Base-by-base conservation (phyloP, 2,888 invertebrate species). In the Clostera curtula region DNA sequence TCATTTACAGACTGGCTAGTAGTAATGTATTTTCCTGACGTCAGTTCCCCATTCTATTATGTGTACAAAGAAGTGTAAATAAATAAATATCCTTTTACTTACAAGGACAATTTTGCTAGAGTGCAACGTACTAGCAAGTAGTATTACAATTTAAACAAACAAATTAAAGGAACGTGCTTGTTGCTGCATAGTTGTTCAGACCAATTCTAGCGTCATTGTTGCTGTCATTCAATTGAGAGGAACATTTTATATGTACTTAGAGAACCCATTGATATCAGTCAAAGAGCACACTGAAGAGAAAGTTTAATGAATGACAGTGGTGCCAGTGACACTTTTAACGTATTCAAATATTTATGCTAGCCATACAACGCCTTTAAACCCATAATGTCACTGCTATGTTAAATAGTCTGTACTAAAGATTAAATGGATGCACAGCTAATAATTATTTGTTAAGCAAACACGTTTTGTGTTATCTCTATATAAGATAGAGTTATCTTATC, bases 261-360 rank as follows among this genome's bases (percentile, higher is more conserved):
- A 49, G 41, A 40, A 36, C 43, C 48, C 48, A 52, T 55, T 56
- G 61, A 50, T 37, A 46, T 41, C 41, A 50, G 46, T 53, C 40
- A 55, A 58, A 59, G 49, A 49, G 56, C 45, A 51, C 43, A 43
- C 48, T 52, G 47, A 34, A 54, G 63, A 58, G 64, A 65, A 64
- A 64, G 63, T 62, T 50, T 52, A 61, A 58, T 60, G 46, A 62
- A 55, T 56, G 54, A 58, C 49, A 52, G 42, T 56, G 22, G 25
- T 36, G 49, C 49, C 57, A 48, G 43, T 42, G 36, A 44, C 45
- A 45, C 53, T 53, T 46, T 47, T 44, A 36, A 48, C 40, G 44
- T 49, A 55, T 58, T 56, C 51, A 51, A 61, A 61, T 57, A 56
- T 56, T 51, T 35, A 53, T 56, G 43, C 50, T 47, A 35, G 33